Evolutionary conservation across 2,888 invertebrate genomes (phyloP).

Genomic region (Blastobasis lacticolella): DNA sequence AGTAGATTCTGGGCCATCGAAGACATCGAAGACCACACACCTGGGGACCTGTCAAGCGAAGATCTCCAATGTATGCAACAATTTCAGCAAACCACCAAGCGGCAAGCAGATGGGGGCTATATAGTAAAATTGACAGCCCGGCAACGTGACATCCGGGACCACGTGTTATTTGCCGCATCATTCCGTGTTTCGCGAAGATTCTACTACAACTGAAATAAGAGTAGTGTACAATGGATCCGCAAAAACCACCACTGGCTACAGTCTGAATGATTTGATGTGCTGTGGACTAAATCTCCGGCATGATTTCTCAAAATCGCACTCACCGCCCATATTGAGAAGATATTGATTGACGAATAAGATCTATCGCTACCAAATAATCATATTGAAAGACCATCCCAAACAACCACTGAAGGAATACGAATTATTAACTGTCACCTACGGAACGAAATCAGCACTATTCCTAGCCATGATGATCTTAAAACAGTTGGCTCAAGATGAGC

Average conservation of each 20-base stretch:
- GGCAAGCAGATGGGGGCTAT: neutral
- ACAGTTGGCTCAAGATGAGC: constrained; percentile 8
- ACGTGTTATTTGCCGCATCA: constrained; percentile 16
- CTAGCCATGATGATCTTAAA: constrained; percentile 5
- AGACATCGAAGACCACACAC: constrained; percentile 8
- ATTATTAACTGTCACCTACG: constrained; percentile 7
- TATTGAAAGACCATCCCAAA: neutral
- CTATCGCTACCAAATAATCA: neutral
- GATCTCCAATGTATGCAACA: constrained; percentile 6
- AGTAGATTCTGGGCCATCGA: constrained; percentile 11
- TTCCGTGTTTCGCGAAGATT: constrained; percentile 12
- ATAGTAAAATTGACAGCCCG: constrained; percentile 1
- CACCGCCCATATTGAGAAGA: constrained; percentile 13
- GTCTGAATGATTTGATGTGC: constrained; percentile 15
- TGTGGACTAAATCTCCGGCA: constrained; percentile 13
- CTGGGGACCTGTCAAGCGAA: constrained; percentile 3
- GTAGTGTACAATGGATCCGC: constrained; percentile 19
- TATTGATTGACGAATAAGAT: neutral
- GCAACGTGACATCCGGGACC: constrained; percentile 9
- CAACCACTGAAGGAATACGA: neutral
- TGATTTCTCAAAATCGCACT: constrained; percentile 10
- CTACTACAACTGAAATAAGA: constrained; percentile 13
- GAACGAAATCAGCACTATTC: constrained; percentile 4
- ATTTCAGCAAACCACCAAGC: neutral
- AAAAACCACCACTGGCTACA: constrained; percentile 5